These are phyloP conservation scores for Abscondita cerata DNA, from an alignment of 2,888 invertebrate species.

Conservation along the genomic window DNA sequence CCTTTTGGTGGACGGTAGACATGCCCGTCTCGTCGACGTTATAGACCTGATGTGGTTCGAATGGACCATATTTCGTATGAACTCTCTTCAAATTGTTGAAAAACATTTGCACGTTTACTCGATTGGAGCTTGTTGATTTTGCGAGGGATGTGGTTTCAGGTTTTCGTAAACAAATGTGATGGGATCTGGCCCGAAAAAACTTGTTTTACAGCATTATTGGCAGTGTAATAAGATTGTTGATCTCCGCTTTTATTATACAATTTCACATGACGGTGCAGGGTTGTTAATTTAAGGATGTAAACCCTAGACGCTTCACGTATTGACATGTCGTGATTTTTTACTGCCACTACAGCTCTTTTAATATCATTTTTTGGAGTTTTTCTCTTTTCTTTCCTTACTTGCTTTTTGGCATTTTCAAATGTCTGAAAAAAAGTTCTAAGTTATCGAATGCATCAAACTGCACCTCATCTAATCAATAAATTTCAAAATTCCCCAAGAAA, in stretches of 20 bases:
- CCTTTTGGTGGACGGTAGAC: not conserved
- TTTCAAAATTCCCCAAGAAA: too few relatives aligned
- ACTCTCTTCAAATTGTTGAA: not conserved
- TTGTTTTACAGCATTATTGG: constrained; percentile 6
- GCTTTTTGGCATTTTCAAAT: too few relatives aligned
- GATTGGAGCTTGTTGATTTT: not conserved
- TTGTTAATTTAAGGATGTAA: not conserved
- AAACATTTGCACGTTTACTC: not conserved
- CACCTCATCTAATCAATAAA: too few relatives aligned
- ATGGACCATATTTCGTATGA: not conserved
- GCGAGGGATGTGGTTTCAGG: not conserved
- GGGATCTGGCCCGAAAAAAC: not conserved
- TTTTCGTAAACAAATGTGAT: constrained; percentile 1
- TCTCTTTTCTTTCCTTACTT: too few relatives aligned
- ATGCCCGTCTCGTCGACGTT: not conserved
- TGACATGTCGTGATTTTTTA: not conserved
- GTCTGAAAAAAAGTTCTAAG: too few relatives aligned
- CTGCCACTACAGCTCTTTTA: too few relatives aligned
- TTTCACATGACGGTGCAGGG: not conserved
- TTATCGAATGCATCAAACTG: too few relatives aligned
- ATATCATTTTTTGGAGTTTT: too few relatives aligned
- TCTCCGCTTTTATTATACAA: not conserved
- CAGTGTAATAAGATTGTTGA: not conserved
- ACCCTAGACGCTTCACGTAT: not conserved
- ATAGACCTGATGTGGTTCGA: not conserved